Conservation (phyloP, 2,888 invertebrate species). For the Anticlea derivata region DNA sequence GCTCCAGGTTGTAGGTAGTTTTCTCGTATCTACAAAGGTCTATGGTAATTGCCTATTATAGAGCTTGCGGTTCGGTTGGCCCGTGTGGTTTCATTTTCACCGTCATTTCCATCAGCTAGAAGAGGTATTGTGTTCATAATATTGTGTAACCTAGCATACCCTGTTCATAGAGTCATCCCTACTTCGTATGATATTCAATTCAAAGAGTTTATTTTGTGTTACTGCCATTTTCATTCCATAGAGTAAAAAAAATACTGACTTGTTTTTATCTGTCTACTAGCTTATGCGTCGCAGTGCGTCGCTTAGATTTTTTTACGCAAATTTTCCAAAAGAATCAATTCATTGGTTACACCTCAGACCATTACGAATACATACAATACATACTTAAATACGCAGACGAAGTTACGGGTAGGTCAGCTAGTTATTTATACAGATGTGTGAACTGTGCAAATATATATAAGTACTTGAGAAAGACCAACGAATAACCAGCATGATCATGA, state of each 20-base stretch:
- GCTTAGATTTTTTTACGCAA: too few species aligned
- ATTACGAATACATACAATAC: too few species aligned
- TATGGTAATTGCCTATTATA: slow-evolving; percentile 20
- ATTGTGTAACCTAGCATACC: neutral
- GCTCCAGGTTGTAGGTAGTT: neutral
- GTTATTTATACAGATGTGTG: too few species aligned
- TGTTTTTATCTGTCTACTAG: too few species aligned
- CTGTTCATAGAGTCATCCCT: neutral
- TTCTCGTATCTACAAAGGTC: neutral
- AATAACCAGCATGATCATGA: neutral
- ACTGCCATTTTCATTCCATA: too few species aligned
- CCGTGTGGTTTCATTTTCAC: slow-evolving; percentile 4
- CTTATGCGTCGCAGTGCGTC: too few species aligned
- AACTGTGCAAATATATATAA: neutral
- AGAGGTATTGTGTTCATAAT: neutral
- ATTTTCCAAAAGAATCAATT: too few species aligned
- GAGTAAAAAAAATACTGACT: too few species aligned
- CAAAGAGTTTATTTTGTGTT: too few species aligned
- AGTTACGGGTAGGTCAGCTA: too few species aligned
- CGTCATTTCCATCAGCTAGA: neutral
- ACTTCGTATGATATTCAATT: neutral
- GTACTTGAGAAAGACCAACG: neutral
- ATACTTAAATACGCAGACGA: too few species aligned
- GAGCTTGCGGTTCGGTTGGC: neutral
- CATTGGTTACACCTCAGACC: too few species aligned